Evolutionary conservation across 2,797 vertebrate genomes (phyloP), one percentile per base, ranked within the genome.

Genomic region (Xenopus petersii): DNA sequence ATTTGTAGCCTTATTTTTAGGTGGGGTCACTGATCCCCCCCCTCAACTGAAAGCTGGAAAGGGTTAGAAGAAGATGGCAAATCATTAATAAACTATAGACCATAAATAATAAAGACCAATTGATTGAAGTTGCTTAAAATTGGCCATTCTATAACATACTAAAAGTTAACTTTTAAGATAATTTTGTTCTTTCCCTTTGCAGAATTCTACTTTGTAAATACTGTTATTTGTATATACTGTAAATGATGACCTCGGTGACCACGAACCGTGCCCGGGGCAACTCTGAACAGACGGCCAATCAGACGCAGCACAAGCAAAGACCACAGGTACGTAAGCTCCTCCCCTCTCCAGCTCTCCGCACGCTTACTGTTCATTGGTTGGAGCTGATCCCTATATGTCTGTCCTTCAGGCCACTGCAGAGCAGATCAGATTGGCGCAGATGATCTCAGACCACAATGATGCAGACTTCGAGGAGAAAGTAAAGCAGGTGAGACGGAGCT

Each of bases 141-240:
- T 4, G 6, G 33, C 1, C 6, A 36, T 36, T 36, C 1, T 36
- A 36, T 1, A 36, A 36, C 3, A 36, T 36, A 36, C 33, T 36
- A 36, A 36, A 49, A 2, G 10, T 49, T 3, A 49, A 11, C 48
- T 9, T 48, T 48, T 48, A 48, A 48, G 7, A 21, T 48, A 12
- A 9, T 70, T 21, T 7, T 30, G 33, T 36, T 21, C 56, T 12
- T 21, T 62, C 56, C 17, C 63, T 67, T 67, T 65, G 7, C 91
- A 98, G 97, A 93, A 93, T 91, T 94, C 93, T 94, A 87, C 94
- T 93, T 98, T 99, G 97, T 99, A 99, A 98, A 99, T 99, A 99
- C 97, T 98, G 93, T 96, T 99, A 97, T 98, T 99, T 99, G 97
- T 99, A 99, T 98, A 98, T 99, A 99, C 97, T 99, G 97, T 99